Conservation (phyloP, 2,888 invertebrate genomes). For the Macaria notata region DNA sequence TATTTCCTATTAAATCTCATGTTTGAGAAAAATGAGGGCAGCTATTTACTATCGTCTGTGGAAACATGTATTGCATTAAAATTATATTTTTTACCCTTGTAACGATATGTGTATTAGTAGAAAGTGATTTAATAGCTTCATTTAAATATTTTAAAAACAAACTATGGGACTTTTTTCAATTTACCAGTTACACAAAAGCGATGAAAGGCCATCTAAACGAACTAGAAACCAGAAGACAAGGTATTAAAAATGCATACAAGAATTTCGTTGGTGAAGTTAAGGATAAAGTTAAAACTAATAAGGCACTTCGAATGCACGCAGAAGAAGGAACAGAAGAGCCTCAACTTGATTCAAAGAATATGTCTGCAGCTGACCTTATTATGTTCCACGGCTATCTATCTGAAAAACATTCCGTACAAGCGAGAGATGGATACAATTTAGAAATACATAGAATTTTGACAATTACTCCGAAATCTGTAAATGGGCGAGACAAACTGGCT, state of each 20-base stretch:
- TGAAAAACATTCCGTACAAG: slow-evolving; percentile 45
- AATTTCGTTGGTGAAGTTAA: not conserved
- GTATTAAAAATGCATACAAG: not conserved
- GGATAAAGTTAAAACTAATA: not conserved
- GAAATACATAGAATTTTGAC: slow-evolving; percentile 44
- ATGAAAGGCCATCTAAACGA: not conserved
- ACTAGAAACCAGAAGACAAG: not conserved
- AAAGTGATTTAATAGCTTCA: not conserved
- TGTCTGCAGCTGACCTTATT: slow-evolving; percentile 28
- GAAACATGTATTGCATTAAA: too few relatives aligned
- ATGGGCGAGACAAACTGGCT: slow-evolving; percentile 28
- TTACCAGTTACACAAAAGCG: too few relatives aligned
- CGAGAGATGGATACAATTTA: slow-evolving; percentile 49
- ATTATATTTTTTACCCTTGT: too few relatives aligned
- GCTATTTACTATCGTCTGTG: too few relatives aligned
- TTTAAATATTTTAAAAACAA: not conserved
- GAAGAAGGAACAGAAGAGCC: not conserved
- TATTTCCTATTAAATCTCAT: too few relatives aligned
- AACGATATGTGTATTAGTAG: not conserved
- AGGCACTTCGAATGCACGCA: not conserved
- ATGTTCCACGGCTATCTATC: slow-evolving; percentile 38
- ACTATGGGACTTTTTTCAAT: not conserved
- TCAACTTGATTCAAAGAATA: not conserved
- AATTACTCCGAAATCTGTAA: not conserved
- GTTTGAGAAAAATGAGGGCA: too few relatives aligned